These are phyloP conservation scores for Petrocephalus sullivani DNA, from an alignment of 2,797 vertebrate species.

Conservation along the genomic window DNA sequence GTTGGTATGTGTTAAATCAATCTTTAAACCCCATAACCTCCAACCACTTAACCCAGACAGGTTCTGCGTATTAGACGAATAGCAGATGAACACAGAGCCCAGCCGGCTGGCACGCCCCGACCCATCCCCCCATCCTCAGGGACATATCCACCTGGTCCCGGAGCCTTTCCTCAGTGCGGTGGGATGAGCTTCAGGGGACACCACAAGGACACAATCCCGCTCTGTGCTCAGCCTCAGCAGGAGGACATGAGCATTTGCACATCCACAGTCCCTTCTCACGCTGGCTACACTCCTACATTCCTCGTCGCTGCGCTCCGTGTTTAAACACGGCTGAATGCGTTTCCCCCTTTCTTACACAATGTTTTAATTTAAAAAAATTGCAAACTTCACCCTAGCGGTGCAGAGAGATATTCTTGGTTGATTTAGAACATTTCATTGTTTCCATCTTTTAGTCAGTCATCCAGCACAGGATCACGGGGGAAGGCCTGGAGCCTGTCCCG, in stretches of 20 bases:
- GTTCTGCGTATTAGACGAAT: constrained; percentile 10
- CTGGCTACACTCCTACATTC: background rate
- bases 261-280: background rate
- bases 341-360: background rate
- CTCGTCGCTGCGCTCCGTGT: background rate
- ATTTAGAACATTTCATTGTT: background rate
- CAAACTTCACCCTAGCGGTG: background rate
- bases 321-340: background rate
- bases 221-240: background rate
- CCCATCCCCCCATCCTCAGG: background rate
- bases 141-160: background rate
- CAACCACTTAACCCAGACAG: constrained; percentile 10
- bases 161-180: background rate
- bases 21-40: constrained; percentile 19
- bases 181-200: background rate
- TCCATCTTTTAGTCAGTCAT: background rate
- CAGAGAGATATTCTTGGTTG: background rate
- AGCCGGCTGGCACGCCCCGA: background rate
- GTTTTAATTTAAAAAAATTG: background rate
- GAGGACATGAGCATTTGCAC: background rate
- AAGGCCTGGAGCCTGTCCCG: background rate
- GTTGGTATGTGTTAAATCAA: constrained; percentile 13
- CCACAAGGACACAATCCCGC: background rate
- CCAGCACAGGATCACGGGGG: background rate
- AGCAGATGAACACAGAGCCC: background rate